Evolutionary conservation across 1,140 invertebrate species (phyloP).

Genomic region (Aphis gossypii): DNA sequence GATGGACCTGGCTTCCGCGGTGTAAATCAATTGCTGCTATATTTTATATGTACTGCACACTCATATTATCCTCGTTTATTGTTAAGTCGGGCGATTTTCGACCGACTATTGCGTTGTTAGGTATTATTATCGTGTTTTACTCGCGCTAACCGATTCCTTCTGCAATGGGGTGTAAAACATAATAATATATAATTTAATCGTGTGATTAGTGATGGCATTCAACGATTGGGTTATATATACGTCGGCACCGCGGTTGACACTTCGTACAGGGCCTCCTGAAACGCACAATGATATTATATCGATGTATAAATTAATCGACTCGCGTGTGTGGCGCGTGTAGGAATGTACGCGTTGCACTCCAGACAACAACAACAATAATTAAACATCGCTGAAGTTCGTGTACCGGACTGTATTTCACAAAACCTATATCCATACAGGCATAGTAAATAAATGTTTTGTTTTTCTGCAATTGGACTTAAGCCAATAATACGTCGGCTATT

Average conservation of each 20-base stretch:
- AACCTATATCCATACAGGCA: not conserved
- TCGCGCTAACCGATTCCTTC: not conserved
- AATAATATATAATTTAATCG: not conserved
- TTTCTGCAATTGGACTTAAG: not conserved
- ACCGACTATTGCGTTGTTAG: not conserved
- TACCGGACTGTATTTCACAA: not conserved
- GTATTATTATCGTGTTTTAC: not conserved
- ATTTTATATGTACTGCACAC: not conserved
- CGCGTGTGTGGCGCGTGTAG: not conserved
- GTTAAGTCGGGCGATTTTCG: not conserved
- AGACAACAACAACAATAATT: not conserved
- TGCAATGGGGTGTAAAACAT: not conserved
- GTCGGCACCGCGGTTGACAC: not conserved
- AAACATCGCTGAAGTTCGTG: not conserved
- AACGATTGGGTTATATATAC: not conserved
- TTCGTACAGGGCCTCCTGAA: not conserved
- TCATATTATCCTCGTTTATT: not conserved
- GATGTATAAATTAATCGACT: not conserved
- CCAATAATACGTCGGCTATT: not conserved
- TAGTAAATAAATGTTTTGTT: not conserved
- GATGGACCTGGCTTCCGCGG: not conserved
- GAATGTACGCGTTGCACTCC: not conserved
- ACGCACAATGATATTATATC: not conserved
- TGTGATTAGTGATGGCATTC: not conserved
- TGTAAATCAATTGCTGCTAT: conserved; percentile 5